Evolutionary conservation across 2,888 invertebrate species (phyloP), one percentile per base, ranked within the genome.

Genomic region (Lithophane leautieri): DNA sequence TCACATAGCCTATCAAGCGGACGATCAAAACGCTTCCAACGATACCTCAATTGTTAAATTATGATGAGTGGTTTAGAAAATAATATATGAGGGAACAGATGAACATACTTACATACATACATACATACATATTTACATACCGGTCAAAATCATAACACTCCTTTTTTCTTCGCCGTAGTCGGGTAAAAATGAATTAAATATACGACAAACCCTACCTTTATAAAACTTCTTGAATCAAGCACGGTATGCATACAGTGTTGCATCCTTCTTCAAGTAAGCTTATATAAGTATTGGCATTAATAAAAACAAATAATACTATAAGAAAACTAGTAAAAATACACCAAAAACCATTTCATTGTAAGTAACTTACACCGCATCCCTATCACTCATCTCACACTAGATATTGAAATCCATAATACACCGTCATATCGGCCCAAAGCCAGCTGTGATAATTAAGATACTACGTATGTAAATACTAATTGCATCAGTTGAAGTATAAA

Each of bases 381-480:
- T 60, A 47, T 65, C 34, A 40, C 54, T 58, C 54, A 42, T 54
- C 12, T 28, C 42, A 60, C 14, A 44, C 14, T 54, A 25, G 2
- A 71, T 76, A 70, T 58, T 25, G 12, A 65, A 50, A 44, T 16
- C 63, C 16, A 16, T 58, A 58, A 8, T 4, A 22, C 19, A 67
- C 34, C n/a, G 7, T 42, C 67, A 70, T 70, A 81, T 70, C 78
- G 3, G 61, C 8, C 14, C 1, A 14, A 54, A 25, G 28, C 66
- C 79, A 79, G 78, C 58, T 76, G 67, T 14, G 52, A 79, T 79
- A 71, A 65, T 2, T 12, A 12, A 70, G 78, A 63, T 68, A 66
- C 58, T 50, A 58, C 44, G 28, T 81, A 78, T 81, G 70, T 70
- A 54, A 76, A 79, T 79, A 68, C 42, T 79, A 79, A 76, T 82